Conservation (phyloP, 1,140 invertebrate species). For the Micrasema minimum region DNA sequence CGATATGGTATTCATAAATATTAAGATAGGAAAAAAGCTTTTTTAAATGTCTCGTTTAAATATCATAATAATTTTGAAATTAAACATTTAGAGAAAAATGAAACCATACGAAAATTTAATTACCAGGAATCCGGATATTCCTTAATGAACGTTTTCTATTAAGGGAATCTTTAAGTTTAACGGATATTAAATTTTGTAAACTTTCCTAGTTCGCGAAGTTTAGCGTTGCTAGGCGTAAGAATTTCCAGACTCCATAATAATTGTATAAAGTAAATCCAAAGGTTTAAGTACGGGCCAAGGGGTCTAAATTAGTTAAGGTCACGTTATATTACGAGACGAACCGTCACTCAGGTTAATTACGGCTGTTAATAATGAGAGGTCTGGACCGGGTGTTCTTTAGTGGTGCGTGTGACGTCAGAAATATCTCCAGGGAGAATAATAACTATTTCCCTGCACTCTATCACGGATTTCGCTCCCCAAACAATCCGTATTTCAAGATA, state of each 20-base stretch:
- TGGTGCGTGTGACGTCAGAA: neutral
- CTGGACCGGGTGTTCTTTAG: neutral
- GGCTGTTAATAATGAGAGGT: slow-evolving; percentile 44
- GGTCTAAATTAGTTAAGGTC: slow-evolving; percentile 44
- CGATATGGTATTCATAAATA: no score
- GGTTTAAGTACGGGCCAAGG: slow-evolving; percentile 16
- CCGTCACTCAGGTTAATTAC: slow-evolving; percentile 49
- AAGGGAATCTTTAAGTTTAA: no score
- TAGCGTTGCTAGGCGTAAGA: neutral
- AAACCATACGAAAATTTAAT: no score
- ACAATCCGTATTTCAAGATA: slow-evolving; percentile 41
- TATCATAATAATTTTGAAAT: no score
- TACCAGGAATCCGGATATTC: no score
- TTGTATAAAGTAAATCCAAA: slow-evolving; percentile 26
- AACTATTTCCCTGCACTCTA: slow-evolving; percentile 28
- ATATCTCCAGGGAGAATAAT: slow-evolving; percentile 19
- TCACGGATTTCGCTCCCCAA: slow-evolving; percentile 18
- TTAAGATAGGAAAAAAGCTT: no score
- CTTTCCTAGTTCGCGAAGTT: neutral
- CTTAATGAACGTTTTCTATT: no score
- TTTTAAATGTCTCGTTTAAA: no score
- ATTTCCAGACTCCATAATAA: slow-evolving; percentile 22
- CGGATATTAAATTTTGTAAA: neutral
- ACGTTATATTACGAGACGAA: slow-evolving; percentile 45
- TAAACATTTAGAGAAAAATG: no score